phyloP scores from a whole-genome alignment of 2,113 vertebrate genomes.

The Nannobrachium achirus region DNA sequence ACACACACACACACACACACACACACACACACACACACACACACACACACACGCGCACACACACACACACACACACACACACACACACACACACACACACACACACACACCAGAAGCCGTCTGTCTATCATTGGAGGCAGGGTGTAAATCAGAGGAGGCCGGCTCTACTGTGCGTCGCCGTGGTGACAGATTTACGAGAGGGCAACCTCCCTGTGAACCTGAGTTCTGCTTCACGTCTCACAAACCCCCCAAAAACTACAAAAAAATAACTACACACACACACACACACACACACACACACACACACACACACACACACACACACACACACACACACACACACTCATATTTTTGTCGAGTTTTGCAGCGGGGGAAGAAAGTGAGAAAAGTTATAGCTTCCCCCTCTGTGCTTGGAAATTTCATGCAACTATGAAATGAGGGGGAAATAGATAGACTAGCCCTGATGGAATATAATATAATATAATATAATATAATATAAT shows the following conservation, averaged over 20 bases:
- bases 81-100: background rate
- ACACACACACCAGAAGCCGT: constrained; percentile 33
- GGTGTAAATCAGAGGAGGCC: constrained; percentile 69
- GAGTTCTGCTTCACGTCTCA: constrained; percentile 34
- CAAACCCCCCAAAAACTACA: constrained; percentile 9
- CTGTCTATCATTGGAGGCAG: constrained; percentile 73
- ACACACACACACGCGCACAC: background rate
- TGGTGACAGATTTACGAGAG: constrained; percentile 76
- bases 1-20: background rate
- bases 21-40: background rate
- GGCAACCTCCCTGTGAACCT: constrained; percentile 69
- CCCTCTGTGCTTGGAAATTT: background rate
- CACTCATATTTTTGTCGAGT: background rate
- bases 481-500: no score
- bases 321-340: background rate
- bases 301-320: background rate
- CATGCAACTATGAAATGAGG: background rate
- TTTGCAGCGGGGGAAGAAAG: no score
- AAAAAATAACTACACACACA: background rate
- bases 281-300: background rate
- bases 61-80: background rate
- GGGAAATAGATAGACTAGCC: background rate
- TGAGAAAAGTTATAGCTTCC: no score
- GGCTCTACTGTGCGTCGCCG: constrained; percentile 46
- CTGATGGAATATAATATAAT: background rate